Conservation (phyloP, 2,113 vertebrate genomes). For the Pomatostomus ruficeps region DNA sequence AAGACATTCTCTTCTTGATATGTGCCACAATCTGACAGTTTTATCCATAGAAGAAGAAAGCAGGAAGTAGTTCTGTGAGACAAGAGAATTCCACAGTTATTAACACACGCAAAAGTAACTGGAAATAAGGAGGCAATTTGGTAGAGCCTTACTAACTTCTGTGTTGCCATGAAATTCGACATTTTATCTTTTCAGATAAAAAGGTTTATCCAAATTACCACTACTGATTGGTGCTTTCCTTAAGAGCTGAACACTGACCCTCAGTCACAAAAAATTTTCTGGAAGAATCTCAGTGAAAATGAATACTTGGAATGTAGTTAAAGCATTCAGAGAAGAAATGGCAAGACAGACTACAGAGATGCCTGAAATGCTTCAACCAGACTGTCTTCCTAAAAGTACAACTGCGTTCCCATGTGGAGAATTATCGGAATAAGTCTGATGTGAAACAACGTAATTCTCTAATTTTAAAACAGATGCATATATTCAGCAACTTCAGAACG, state of each 20-base stretch:
- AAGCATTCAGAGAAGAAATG: neutral
- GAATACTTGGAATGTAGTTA: neutral
- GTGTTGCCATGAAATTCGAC: neutral
- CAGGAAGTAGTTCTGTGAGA: conserved; percentile 92
- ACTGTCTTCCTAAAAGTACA: neutral
- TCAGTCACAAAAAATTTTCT: neutral
- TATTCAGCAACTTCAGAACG: neutral
- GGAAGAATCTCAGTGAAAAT: neutral
- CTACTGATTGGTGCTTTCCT: neutral
- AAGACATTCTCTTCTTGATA: conserved; percentile 96
- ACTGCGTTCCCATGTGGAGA: neutral
- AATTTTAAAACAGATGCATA: neutral
- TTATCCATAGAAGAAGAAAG: conserved; percentile 99
- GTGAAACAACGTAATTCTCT: neutral
- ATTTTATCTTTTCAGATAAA: neutral
- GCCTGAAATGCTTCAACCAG: neutral
- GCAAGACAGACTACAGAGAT: neutral
- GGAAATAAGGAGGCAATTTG: neutral
- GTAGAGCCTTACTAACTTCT: neutral
- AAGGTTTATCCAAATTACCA: neutral
- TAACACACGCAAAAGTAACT: neutral
- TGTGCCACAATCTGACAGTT: conserved; percentile 96
- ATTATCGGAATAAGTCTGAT: neutral
- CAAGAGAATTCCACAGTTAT: neutral
- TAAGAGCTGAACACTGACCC: neutral